phyloP scores from a whole-genome alignment of 2,888 invertebrate species.

The Trissoscelio sp. region DNA sequence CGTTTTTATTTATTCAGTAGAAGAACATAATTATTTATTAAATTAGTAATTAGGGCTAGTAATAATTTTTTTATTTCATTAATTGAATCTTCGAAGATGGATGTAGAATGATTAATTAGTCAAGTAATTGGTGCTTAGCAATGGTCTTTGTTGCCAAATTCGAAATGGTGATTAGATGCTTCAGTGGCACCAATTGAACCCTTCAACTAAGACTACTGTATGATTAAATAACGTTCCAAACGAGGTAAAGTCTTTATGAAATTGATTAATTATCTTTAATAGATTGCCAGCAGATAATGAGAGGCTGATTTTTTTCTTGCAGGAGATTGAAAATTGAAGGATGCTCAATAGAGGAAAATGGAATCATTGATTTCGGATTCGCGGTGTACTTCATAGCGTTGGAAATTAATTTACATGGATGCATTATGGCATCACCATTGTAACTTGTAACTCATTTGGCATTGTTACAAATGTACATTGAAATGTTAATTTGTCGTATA shows the following conservation, averaged over 20 bases:
- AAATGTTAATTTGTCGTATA: constrained; percentile 14
- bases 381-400: constrained; percentile 6
- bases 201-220: constrained; percentile 4
- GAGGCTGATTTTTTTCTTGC: neutral
- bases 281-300: constrained; percentile 11
- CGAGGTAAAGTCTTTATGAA: too few relatives aligned
- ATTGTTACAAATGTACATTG: constrained; percentile 7
- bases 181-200: neutral
- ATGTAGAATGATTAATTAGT: neutral
- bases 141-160: constrained; percentile 6
- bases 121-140: neutral
- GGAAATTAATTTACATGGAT: constrained; percentile 9
- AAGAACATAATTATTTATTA: too few relatives aligned
- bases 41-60: too few relatives aligned
- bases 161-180: neutral
- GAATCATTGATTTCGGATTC: constrained; percentile 32
- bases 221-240: constrained; percentile 2
- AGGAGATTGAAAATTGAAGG: constrained; percentile 13
- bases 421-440: constrained; percentile 19
- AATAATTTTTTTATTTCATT: too few relatives aligned
- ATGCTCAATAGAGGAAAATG: neutral
- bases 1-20: too few relatives aligned
- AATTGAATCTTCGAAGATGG: neutral
- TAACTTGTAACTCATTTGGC: constrained; percentile 33
- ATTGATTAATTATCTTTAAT: constrained; percentile 26